Evolutionary conservation across 2,888 invertebrate species (phyloP), one percentile per base, ranked within the genome.

Genomic region (Geotrupes spiniger): DNA sequence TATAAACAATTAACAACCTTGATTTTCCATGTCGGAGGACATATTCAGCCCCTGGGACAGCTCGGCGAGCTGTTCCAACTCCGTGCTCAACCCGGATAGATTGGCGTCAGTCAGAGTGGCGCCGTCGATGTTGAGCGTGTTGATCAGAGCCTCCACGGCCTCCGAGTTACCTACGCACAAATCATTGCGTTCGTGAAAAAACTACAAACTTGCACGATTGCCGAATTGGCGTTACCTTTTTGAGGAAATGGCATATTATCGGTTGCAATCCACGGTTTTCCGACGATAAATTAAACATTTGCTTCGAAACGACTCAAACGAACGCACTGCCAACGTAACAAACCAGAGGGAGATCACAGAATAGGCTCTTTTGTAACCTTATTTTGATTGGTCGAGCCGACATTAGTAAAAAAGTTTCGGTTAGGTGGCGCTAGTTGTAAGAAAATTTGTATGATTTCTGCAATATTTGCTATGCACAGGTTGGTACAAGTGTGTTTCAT

Each of bases 21-120:
- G 67, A 48, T 63, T 64, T 42, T 69, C 70, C 62, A 69, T 64
- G 17, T 65, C 65, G 17, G 61, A 60, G 15, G 58, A 57, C 39
- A 69, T 55, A 36, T 64, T 62, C 46, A 72, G 54, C 51, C 68
- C 69, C 12, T 69, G 63, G 2, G 71, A 68, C 29, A 70, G 56
- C 48, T 71, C 66, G 11, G 64, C 66, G 28, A 71, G 60, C 43
- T 66, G 65, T 47, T 69, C 66, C 17, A 68, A 58, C 53, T 70
- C 70, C 26, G 56, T 61, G 40, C 59, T 62, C 42, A 69, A 59
- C 25, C 58, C 54, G 2, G 65, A 55, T 36, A 69, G 49, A 50
- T 62, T 64, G 26, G n/a, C n/a, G n/a, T n/a, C n/a, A n/a, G n/a
- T n/a, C n/a, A n/a, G n/a, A n/a, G n/a, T n/a, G n/a, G 60, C 48